Evolutionary conservation across 2,113 vertebrate species (phyloP), one percentile per base, ranked within the genome.

Genomic region (Psilopsiagon aurifrons): DNA sequence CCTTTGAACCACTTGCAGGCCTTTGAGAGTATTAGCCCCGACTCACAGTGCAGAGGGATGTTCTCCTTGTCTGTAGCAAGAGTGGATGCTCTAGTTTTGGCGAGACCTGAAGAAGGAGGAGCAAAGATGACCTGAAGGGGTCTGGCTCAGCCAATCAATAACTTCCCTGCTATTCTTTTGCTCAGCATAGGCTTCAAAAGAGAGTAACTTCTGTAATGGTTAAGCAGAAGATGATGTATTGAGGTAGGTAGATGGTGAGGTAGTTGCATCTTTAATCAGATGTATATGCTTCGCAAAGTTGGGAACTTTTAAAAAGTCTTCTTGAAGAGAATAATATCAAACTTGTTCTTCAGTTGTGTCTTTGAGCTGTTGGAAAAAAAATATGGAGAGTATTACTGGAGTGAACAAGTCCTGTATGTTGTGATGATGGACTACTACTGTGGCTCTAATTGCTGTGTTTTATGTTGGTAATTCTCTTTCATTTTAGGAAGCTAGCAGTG

Each of bases 81-180:
- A 74, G 82, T 28, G 75, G 54, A 54, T 91, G 51, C 60, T 86
- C 41, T 37, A 23, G 17, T 79, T 78, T 82, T 70, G 92, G 60
- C 64, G 68, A 67, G 88, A 90, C 31, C 39, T 29, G 46, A 43
- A 35, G 75, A 83, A 60, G 60, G 95, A 59, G 67, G 59, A 94
- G 84, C 64, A 14, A 66, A 81, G 87, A 64, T 94, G 88, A 94
- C 84, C 94, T 49, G 63, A 52, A 85, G 90, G 90, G 90, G 11
- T 60, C 62, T 51, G 46, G 57, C 97, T 98, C 95, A 90, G 74
- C 91, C 24, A 87, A 85, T 97, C 94, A 22, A 18, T 92, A 82
- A 91, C 43, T 96, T 80, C 18, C 8, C 11, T 27, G 83, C 86
- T 7, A 96, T 94, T 88, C 70, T 49, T 49, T 73, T 66, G 60